Conservation (phyloP, 2,888 invertebrate species). For the Callyntrura guangdongensis region DNA sequence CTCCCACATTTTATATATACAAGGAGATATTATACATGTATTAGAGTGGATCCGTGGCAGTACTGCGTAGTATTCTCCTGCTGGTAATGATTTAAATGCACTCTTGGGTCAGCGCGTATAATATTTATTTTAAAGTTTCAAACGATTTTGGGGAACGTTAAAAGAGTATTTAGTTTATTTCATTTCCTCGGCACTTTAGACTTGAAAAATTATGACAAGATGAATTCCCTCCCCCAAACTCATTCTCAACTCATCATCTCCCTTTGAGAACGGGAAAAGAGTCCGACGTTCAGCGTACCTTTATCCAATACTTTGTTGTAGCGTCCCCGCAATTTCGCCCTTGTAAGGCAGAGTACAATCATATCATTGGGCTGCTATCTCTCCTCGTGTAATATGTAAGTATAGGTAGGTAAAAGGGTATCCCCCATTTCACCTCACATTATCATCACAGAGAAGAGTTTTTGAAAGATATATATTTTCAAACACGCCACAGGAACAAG, state of each 20-base stretch:
- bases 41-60: not conserved
- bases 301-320: slow-evolving; percentile 26
- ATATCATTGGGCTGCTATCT: not conserved
- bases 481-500: slow-evolving; percentile 74
- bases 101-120: slow-evolving; percentile 28
- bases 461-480: slow-evolving; percentile 57
- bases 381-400: not conserved
- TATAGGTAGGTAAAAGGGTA: too few species aligned
- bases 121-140: slow-evolving; percentile 68
- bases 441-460: not conserved
- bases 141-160: slow-evolving; percentile 63
- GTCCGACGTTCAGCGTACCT: slow-evolving; percentile 57
- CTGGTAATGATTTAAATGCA: slow-evolving; percentile 44
- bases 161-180: slow-evolving; percentile 67
- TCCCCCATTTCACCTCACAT: not conserved
- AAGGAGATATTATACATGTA: slow-evolving; percentile 3
- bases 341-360: not conserved
- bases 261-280: slow-evolving; percentile 66
- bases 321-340: not conserved
- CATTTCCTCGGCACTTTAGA: slow-evolving; percentile 72
- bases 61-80: slow-evolving; percentile 4
- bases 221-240: slow-evolving; percentile 79
- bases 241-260: slow-evolving; percentile 81
- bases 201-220: slow-evolving; percentile 78
- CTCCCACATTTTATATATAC: slow-evolving; percentile 52